Conservation (phyloP, 2,797 vertebrate species). For the Malurus leucopterus region DNA sequence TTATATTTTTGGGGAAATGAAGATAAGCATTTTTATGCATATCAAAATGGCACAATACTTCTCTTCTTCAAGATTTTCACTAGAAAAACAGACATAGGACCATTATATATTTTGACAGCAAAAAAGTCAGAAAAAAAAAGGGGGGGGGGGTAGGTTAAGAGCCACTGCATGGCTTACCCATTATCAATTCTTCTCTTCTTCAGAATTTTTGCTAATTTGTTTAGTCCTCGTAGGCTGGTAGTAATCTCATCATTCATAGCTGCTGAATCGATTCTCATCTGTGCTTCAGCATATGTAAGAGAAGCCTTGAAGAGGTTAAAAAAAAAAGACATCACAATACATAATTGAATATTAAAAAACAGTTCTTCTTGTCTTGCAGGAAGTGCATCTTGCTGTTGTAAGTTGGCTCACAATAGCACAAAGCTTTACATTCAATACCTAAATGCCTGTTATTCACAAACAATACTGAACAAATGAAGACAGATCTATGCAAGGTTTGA, state of each 20-base stretch:
- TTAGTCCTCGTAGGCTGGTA: slow-evolving; percentile 85
- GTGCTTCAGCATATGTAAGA: slow-evolving; percentile 94
- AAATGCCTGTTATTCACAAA: not conserved
- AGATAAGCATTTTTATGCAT: not conserved
- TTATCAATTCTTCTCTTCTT: slow-evolving; percentile 88
- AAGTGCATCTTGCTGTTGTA: not conserved
- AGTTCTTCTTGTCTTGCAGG: not conserved
- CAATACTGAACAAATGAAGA: not conserved
- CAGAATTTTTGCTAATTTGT: slow-evolving; percentile 92
- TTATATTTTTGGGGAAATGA: not conserved
- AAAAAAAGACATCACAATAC: not conserved
- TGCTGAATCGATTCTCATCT: slow-evolving; percentile 93
- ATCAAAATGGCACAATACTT: not conserved
- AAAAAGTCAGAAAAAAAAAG: not conserved
- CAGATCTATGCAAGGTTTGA: not conserved
- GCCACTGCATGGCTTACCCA: slow-evolving; percentile 73
- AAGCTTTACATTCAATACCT: not conserved
- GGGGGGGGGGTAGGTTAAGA: not conserved
- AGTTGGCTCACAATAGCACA: not conserved
- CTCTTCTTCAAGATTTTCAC: not conserved
- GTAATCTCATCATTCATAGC: slow-evolving; percentile 87
- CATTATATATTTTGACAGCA: not conserved
- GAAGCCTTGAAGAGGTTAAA: slow-evolving; percentile 79
- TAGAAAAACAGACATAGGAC: not conserved
- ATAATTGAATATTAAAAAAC: not conserved